Percentiles rank a stretch among this genome's conserved stretches.
phyloP scores from a whole-genome alignment of 2,797 vertebrate genomes.

The Halcyon leucocephala region DNA sequence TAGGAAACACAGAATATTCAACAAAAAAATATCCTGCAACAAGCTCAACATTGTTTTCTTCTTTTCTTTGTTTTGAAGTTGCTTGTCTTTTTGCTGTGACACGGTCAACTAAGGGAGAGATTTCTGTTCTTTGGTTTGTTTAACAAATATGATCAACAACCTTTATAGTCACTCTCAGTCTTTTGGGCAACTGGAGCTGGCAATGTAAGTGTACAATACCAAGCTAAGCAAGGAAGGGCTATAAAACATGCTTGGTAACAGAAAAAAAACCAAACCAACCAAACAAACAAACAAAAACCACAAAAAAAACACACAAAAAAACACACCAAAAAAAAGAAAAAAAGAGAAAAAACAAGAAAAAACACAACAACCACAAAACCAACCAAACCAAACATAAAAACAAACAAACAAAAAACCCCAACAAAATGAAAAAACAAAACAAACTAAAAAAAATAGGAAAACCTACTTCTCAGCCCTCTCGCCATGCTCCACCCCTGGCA shows the following conservation, averaged over 20 bases:
- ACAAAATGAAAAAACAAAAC: too few relatives aligned
- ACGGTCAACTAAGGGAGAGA: not conserved
- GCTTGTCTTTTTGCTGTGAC: not conserved
- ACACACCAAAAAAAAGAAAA: too few relatives aligned
- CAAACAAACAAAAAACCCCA: not conserved
- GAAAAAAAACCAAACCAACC: not conserved
- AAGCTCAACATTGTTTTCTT: not conserved
- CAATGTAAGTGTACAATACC: not conserved
- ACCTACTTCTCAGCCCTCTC: not conserved
- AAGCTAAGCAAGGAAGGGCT: not conserved
- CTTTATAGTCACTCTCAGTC: not conserved
- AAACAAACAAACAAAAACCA: not conserved
- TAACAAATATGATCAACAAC: not conserved
- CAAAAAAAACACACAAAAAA: not conserved
- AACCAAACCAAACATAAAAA: too few relatives aligned
- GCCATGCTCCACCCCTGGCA: not conserved
- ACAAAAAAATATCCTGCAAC: not conserved
- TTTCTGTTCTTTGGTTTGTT: not conserved
- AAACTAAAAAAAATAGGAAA: too few relatives aligned
- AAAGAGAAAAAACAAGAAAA: not conserved
- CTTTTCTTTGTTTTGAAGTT: not conserved
- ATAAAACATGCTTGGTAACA: not conserved
- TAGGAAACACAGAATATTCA: not conserved
- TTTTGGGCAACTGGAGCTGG: not conserved
- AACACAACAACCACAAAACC: not conserved